phyloP scores from a whole-genome alignment of 2,888 invertebrate genomes.

The Nomada lathburiana region DNA sequence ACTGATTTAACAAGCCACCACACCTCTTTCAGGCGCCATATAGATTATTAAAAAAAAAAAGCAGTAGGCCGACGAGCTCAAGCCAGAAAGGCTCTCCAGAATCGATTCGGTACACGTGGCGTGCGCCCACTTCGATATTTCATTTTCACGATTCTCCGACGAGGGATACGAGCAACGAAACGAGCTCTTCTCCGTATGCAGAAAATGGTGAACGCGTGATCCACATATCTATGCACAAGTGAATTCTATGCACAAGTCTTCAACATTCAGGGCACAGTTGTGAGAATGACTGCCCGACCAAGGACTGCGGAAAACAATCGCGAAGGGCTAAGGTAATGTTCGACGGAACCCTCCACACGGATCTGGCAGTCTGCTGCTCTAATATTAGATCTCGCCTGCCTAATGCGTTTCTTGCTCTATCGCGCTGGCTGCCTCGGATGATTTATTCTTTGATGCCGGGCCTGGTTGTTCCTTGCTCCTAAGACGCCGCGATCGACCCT shows the following conservation, averaged over 20 bases:
- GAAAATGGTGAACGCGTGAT: conserved; percentile 30
- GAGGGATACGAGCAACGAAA: neutral
- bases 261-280: conserved; percentile 34
- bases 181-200: conserved; percentile 3
- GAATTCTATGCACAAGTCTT: conserved; percentile 31
- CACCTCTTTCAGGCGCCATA: too few relatives aligned
- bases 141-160: conserved; percentile 22
- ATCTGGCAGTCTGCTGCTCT: conserved; percentile 61
- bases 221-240: conserved; percentile 21
- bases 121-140: conserved; percentile 14
- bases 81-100: conserved; percentile 17
- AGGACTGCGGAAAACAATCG: conserved; percentile 27
- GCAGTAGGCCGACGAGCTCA: neutral
- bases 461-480: neutral
- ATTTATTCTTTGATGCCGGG: conserved; percentile 40
- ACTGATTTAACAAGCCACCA: neutral
- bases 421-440: conserved; percentile 35
- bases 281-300: conserved; percentile 33
- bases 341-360: conserved; percentile 53
- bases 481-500: neutral
- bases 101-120: conserved; percentile 36
- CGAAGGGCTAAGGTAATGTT: conserved; percentile 56
- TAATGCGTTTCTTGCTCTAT: conserved; percentile 56
- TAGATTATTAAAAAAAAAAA: neutral
- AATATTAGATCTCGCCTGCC: conserved; percentile 64